Evolutionary conservation across 2,888 invertebrate species (phyloP).

Genomic region (Acleris emargana): DNA sequence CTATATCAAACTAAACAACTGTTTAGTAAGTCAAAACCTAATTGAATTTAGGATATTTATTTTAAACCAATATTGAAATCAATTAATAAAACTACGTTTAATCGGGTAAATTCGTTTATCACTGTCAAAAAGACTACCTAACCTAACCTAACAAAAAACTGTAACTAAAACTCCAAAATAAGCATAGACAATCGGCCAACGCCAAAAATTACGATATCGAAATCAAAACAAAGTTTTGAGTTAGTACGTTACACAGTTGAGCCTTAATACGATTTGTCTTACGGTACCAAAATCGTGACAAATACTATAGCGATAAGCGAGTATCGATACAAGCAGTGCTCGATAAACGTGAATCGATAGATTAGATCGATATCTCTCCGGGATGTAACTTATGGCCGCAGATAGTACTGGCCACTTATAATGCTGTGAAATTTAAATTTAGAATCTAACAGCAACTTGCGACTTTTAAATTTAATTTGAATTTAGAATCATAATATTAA

Average conservation of each 20-base stretch:
- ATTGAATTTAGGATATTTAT: no score
- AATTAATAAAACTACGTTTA: no score
- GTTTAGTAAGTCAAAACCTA: no score
- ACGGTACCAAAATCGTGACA: constrained; percentile 69
- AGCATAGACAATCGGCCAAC: background rate
- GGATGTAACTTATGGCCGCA: constrained; percentile 61
- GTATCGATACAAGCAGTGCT: constrained; percentile 66
- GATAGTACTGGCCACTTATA: constrained; percentile 49
- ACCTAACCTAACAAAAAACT: background rate
- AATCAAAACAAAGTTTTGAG: background rate
- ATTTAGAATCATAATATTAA: background rate
- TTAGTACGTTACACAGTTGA: constrained; percentile 1
- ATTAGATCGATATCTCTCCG: constrained; percentile 73
- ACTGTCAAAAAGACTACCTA: no score
- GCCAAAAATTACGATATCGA: background rate
- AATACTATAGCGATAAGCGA: constrained; percentile 69
- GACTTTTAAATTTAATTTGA: background rate
- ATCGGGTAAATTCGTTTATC: no score
- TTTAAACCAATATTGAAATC: no score
- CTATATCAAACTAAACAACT: no score
- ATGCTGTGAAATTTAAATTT: constrained; percentile 35
- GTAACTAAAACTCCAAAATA: background rate
- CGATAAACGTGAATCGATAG: constrained; percentile 75
- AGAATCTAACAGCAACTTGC: constrained; percentile 9
- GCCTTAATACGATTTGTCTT: constrained; percentile 46